phyloP scores from a whole-genome alignment of 2,797 vertebrate genomes.

The Sebastes diploproa region DNA sequence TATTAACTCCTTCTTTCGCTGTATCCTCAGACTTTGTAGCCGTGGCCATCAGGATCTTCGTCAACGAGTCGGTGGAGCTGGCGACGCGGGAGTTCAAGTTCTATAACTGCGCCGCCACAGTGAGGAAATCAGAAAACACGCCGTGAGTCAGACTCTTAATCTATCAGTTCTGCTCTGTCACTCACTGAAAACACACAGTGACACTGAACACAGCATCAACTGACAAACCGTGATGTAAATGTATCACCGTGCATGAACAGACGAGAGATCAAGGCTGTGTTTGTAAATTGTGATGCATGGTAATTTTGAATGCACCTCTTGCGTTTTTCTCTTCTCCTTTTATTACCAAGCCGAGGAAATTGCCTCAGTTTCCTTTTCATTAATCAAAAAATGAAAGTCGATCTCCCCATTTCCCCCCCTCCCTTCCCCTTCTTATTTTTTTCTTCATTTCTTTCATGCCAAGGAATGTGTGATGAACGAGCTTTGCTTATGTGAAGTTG shows the following conservation, averaged over 20 bases:
- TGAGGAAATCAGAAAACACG: slow-evolving; percentile 88
- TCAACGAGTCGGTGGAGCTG: slow-evolving; percentile 82
- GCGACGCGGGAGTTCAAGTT: slow-evolving; percentile 89
- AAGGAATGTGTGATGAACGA: slow-evolving; percentile 80
- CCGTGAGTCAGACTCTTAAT: slow-evolving; percentile 88
- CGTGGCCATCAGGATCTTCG: slow-evolving; percentile 83
- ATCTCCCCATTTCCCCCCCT: slow-evolving; percentile 57
- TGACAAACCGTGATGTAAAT: slow-evolving; percentile 74
- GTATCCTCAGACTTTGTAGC: slow-evolving; percentile 88
- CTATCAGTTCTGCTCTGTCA: slow-evolving; percentile 65
- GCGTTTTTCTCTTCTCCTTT: slow-evolving; percentile 67
- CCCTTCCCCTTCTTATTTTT: slow-evolving; percentile 15
- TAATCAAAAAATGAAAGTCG: slow-evolving; percentile 84
- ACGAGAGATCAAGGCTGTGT: slow-evolving; percentile 72
- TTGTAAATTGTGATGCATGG: slow-evolving; percentile 82
- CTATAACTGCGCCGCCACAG: slow-evolving; percentile 93
- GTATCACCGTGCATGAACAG: slow-evolving; percentile 64
- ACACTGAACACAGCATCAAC: slow-evolving; percentile 60
- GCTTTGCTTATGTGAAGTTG: slow-evolving; percentile 77
- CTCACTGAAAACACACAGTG: slow-evolving; percentile 59
- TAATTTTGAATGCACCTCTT: slow-evolving; percentile 75
- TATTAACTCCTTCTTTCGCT: background rate
- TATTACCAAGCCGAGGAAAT: slow-evolving; percentile 79
- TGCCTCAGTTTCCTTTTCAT: slow-evolving; percentile 84
- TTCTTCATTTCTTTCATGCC: slow-evolving; percentile 64